Evolutionary conservation across 2,113 vertebrate species (phyloP).

Genomic region (Microtus montanus): DNA sequence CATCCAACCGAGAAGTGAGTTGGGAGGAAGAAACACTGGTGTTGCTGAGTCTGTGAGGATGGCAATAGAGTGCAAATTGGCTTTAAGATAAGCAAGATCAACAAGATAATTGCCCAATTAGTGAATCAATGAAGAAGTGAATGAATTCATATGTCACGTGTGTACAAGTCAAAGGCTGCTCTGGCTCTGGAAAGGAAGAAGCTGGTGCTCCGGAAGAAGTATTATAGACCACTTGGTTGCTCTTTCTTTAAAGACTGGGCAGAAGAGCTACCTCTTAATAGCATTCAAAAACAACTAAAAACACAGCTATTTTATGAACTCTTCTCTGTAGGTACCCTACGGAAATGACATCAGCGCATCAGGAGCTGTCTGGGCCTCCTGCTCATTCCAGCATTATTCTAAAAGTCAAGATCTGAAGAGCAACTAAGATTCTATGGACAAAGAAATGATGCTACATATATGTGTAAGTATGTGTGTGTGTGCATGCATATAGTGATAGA

Average conservation of each 20-base stretch:
- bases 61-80: background rate
- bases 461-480: background rate
- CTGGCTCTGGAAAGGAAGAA: background rate
- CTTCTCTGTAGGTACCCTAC: background rate
- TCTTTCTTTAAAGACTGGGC: background rate
- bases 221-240: background rate
- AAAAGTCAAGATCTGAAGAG: background rate
- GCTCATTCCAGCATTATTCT: background rate
- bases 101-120: conserved; percentile 24
- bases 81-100: background rate
- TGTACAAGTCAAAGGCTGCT: background rate
- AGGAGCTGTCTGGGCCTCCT: too few species aligned
- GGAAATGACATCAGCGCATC: background rate
- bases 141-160: background rate
- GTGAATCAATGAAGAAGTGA: background rate
- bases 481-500: background rate
- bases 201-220: background rate
- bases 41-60: background rate
- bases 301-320: background rate
- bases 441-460: background rate
- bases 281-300: background rate
- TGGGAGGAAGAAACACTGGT: background rate
- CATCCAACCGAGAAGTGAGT: background rate
- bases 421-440: background rate
- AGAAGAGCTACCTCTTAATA: background rate